A percentile compares a stretch with the other conserved stretches of the same genome.
Conservation (phyloP, 1,140 invertebrate genomes). For the Sycobia sp. region DNA sequence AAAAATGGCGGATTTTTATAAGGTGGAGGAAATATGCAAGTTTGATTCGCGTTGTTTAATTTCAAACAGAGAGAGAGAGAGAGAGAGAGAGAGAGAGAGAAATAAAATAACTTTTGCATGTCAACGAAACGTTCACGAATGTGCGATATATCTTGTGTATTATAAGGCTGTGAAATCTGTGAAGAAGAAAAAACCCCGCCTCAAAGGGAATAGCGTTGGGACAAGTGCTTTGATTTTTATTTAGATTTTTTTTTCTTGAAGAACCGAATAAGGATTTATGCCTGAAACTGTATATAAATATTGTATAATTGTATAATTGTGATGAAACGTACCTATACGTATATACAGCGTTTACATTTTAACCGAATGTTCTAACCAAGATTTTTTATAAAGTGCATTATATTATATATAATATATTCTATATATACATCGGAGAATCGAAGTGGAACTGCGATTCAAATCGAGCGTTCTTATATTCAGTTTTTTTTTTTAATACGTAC, state of each 20-base stretch:
- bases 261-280: not conserved
- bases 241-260: not conserved
- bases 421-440: not conserved
- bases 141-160: constrained; percentile 14
- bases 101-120: too few relatives aligned
- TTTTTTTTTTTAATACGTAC: too few relatives aligned
- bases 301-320: constrained; percentile 17
- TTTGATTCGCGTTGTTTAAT: not conserved
- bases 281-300: constrained; percentile 15
- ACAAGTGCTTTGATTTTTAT: not conserved
- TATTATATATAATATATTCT: not conserved
- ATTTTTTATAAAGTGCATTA: constrained; percentile 6
- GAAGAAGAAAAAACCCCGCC: not conserved
- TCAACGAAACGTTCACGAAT: too few relatives aligned
- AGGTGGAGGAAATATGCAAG: not conserved
- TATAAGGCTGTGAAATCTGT: constrained; percentile 35
- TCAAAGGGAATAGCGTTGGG: constrained; percentile 3
- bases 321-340: constrained; percentile 21
- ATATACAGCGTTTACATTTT: constrained; percentile 9
- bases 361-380: constrained; percentile 9
- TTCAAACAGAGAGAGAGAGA: not conserved
- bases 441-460: constrained; percentile 7
- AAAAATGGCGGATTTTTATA: not conserved
- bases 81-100: too few relatives aligned
- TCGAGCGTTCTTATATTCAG: not conserved